phyloP scores from a whole-genome alignment of 2,113 vertebrate species.

The Ammodytes dubius region DNA sequence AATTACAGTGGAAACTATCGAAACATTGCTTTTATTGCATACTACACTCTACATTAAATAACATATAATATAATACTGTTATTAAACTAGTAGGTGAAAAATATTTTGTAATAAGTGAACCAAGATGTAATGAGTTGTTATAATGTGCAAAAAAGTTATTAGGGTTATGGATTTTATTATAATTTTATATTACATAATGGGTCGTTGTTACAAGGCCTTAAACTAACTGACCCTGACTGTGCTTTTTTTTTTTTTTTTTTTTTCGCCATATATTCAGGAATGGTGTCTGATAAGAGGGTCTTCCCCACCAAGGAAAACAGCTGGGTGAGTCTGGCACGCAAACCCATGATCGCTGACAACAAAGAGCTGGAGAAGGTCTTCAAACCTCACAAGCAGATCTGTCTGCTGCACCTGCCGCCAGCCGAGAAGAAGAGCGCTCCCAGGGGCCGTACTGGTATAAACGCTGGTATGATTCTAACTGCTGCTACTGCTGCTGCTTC shows the following conservation, averaged over 20 bases:
- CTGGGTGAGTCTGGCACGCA: slow-evolving; percentile 82
- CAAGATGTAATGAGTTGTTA: no score
- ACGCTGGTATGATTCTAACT: slow-evolving; percentile 20
- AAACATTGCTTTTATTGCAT: no score
- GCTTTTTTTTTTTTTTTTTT: background rate
- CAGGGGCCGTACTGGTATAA: slow-evolving; percentile 36
- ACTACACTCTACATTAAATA: no score
- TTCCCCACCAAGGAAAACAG: slow-evolving; percentile 84
- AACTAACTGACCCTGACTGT: background rate
- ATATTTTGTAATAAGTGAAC: no score
- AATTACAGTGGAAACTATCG: no score
- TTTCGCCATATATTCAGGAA: slow-evolving; percentile 65
- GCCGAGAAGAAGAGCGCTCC: slow-evolving; percentile 70
- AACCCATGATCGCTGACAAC: slow-evolving; percentile 82
- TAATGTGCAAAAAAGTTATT: no score
- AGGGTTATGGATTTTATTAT: no score
- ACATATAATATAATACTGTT: no score
- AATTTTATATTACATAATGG: background rate
- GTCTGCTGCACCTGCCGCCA: slow-evolving; percentile 82
- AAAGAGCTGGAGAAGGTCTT: slow-evolving; percentile 85
- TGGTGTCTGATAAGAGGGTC: slow-evolving; percentile 79
- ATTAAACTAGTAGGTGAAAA: no score
- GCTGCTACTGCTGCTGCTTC: background rate
- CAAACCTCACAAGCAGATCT: slow-evolving; percentile 71
- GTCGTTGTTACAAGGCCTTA: background rate